phyloP scores from a whole-genome alignment of 2,888 invertebrate species.

The Oscheius sp. region DNA sequence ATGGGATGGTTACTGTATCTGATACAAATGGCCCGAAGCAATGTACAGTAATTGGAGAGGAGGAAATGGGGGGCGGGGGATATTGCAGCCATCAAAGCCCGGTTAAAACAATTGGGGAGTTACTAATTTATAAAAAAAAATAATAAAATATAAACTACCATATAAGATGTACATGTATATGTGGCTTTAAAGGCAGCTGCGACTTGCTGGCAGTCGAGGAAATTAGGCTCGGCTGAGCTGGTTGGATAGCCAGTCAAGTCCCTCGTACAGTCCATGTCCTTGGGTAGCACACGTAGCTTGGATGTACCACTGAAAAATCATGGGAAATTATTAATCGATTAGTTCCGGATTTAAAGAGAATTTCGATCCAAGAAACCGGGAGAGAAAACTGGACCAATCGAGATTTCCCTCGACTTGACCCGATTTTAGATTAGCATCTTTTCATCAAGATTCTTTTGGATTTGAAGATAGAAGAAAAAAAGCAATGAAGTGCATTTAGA shows the following conservation, averaged over 20 bases:
- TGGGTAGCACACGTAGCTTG: conserved; percentile 61
- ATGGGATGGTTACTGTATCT: neutral
- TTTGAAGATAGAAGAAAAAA: neutral
- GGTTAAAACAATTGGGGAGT: too few relatives aligned
- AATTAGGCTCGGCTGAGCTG: conserved; percentile 53
- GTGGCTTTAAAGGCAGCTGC: conserved; percentile 13
- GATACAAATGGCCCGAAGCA: conserved; percentile 32
- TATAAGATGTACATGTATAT: conserved; percentile 17
- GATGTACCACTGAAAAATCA: conserved; percentile 59
- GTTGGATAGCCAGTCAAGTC: conserved; percentile 63
- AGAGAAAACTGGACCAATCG: too few relatives aligned
- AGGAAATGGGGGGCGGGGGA: too few relatives aligned
- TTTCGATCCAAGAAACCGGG: neutral
- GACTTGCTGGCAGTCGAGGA: neutral
- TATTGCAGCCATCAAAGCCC: conserved; percentile 26
- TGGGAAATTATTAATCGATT: neutral
- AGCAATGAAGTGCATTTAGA: too few relatives aligned
- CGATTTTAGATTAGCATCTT: neutral
- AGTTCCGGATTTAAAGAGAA: neutral
- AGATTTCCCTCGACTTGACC: neutral
- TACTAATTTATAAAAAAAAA: conserved; percentile 2
- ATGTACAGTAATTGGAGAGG: conserved; percentile 17
- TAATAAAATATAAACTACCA: neutral
- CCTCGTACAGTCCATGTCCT: conserved; percentile 61
- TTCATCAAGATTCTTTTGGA: neutral